A percentile compares a stretch with the other conserved stretches of the same genome.
Conservation (phyloP, 2,113 vertebrate genomes). For the Laticauda laticaudata region DNA sequence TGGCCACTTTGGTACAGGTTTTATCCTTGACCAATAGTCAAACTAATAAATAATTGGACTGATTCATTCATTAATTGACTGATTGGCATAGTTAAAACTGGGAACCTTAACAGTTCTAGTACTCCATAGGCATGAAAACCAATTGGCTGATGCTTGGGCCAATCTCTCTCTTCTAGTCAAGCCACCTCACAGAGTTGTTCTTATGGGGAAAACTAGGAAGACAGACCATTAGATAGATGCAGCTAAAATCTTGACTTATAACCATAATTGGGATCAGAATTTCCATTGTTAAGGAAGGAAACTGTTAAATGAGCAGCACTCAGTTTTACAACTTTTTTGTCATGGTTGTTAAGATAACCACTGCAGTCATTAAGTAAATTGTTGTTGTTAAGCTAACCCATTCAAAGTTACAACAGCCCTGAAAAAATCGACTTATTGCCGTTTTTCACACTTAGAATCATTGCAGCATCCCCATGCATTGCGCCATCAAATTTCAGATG, state of each 20-base stretch:
- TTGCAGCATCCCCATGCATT: neutral
- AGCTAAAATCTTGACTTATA: no score
- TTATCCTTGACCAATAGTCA: neutral
- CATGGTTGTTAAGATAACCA: neutral
- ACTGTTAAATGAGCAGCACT: no score
- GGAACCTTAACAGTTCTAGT: neutral
- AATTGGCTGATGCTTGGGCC: neutral
- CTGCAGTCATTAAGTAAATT: neutral
- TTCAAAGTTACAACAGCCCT: neutral
- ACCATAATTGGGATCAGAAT: no score
- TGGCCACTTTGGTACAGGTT: neutral
- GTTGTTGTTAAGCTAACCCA: no score
- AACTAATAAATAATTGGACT: neutral
- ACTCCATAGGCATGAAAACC: neutral
- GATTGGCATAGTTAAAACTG: neutral
- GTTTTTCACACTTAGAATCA: neutral
- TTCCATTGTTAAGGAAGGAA: no score
- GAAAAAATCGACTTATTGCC: neutral
- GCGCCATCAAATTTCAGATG: neutral
- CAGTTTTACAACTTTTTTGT: neutral
- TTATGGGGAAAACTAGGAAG: neutral
- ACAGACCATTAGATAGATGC: neutral
- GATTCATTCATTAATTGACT: neutral
- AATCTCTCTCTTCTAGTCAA: neutral
- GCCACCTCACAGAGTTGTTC: neutral